These are phyloP conservation scores for Chymomyza procnemis DNA, from an alignment of 2,888 invertebrate species.

Conservation along the genomic window DNA sequence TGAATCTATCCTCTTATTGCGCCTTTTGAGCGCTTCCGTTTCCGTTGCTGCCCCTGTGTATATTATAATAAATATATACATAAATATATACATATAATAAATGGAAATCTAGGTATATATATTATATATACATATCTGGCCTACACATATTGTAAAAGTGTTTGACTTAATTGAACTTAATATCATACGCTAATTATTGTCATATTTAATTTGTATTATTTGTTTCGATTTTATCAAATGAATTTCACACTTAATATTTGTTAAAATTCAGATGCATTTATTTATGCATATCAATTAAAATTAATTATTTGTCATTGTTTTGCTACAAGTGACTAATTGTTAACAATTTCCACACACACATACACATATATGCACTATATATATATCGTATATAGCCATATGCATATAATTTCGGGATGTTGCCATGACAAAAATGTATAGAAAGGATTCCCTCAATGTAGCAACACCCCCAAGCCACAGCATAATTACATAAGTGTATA, in stretches of 20 bases:
- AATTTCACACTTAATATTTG: conserved; percentile 23
- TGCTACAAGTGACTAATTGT: conserved; percentile 58
- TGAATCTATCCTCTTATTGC: too few species aligned
- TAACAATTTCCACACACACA: conserved; percentile 42
- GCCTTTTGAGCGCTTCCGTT: conserved; percentile 2
- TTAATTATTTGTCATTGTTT: conserved; percentile 63
- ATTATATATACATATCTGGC: too few species aligned
- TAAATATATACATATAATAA: background rate
- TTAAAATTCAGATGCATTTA: conserved; percentile 19
- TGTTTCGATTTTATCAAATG: conserved; percentile 2
- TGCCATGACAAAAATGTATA: background rate
- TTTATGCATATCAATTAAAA: conserved; percentile 41
- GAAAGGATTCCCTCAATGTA: conserved; percentile 20
- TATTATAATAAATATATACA: conserved; percentile 26
- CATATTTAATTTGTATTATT: background rate
- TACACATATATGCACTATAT: too few species aligned
- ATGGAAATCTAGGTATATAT: background rate
- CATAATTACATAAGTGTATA: conserved; percentile 18
- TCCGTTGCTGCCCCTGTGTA: background rate
- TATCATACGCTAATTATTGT: conserved; percentile 4
- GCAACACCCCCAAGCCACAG: conserved; percentile 5
- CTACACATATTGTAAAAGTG: background rate
- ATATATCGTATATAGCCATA: background rate
- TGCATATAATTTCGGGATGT: conserved; percentile 14
- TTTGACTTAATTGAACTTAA: conserved; percentile 1